Conservation (phyloP, 2,113 vertebrate genomes). For the Taxidea taxus region DNA sequence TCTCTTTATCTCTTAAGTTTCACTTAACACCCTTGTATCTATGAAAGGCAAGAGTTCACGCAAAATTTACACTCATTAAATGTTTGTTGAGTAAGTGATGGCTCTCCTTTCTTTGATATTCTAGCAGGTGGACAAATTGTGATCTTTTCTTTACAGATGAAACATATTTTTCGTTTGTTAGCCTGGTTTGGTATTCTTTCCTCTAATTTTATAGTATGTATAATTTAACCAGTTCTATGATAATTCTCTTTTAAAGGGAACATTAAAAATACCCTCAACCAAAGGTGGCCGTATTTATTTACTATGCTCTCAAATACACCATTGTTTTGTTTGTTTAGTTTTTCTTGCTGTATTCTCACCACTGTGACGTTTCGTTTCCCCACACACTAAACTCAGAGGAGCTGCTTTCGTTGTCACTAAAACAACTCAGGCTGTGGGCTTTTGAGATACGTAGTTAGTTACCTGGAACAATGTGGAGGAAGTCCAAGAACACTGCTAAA, state of each 20-base stretch:
- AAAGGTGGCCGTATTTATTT: not conserved
- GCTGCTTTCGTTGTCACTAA: not conserved
- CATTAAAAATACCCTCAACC: not conserved
- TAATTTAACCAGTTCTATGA: not conserved
- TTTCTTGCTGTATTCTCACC: not conserved
- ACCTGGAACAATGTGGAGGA: not conserved
- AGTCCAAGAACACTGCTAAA: not conserved
- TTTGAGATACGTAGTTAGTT: not conserved
- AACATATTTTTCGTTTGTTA: not conserved
- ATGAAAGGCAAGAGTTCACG: not conserved
- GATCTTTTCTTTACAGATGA: slow-evolving; percentile 26
- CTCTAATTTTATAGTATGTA: not conserved
- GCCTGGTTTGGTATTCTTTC: not conserved
- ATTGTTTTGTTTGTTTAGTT: slow-evolving; percentile 34
- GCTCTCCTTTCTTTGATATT: not conserved
- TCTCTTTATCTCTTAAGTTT: not conserved
- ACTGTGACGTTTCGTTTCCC: not conserved
- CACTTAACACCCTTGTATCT: not conserved
- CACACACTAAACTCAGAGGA: not conserved
- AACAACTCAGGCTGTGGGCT: not conserved
- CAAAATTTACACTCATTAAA: not conserved
- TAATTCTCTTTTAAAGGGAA: slow-evolving; percentile 13
- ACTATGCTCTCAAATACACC: not conserved
- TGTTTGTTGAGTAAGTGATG: not conserved
- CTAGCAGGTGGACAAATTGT: not conserved